Percentiles rank a stretch among this genome's conserved stretches.
phyloP scores from a whole-genome alignment of 2,797 vertebrate species.

The Sebastes vulpes region DNA sequence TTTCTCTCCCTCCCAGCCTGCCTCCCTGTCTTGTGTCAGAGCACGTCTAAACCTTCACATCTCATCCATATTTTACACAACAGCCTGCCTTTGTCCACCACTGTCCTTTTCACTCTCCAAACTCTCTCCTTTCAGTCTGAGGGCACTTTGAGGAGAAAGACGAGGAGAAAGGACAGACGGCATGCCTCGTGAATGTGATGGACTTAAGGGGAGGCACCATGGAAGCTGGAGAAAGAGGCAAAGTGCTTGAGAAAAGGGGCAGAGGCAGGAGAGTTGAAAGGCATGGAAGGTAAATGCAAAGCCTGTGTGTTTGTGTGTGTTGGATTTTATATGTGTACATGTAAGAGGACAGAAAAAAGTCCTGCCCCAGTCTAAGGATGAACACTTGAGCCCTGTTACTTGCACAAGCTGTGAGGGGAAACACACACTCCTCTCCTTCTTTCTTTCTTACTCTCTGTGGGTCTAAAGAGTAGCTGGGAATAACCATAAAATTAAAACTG shows the following conservation, averaged over 20 bases:
- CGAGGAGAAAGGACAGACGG: background rate
- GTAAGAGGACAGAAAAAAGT: background rate
- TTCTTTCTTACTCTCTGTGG: background rate
- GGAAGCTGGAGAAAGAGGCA: background rate
- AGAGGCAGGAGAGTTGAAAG: background rate
- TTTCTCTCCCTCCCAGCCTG: background rate
- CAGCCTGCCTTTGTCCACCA: conserved; percentile 7
- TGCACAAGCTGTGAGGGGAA: conserved; percentile 1
- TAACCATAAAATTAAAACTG: background rate
- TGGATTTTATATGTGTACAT: background rate
- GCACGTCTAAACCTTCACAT: conserved; percentile 12
- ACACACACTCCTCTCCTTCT: background rate
- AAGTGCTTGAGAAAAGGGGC: background rate
- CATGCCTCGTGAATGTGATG: background rate
- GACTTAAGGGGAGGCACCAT: conserved; percentile 1
- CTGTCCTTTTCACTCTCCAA: conserved; percentile 7
- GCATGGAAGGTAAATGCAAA: background rate
- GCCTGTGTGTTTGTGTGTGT: background rate
- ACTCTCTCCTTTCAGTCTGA: conserved; percentile 6
- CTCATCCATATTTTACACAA: conserved; percentile 43
- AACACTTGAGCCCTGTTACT: conserved; percentile 48
- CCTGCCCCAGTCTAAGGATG: conserved; percentile 3
- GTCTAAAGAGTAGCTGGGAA: background rate
- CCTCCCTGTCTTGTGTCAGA: background rate
- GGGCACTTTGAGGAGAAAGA: background rate